Conservation (phyloP, 2,113 vertebrate genomes). For the Clinocottus analis region DNA sequence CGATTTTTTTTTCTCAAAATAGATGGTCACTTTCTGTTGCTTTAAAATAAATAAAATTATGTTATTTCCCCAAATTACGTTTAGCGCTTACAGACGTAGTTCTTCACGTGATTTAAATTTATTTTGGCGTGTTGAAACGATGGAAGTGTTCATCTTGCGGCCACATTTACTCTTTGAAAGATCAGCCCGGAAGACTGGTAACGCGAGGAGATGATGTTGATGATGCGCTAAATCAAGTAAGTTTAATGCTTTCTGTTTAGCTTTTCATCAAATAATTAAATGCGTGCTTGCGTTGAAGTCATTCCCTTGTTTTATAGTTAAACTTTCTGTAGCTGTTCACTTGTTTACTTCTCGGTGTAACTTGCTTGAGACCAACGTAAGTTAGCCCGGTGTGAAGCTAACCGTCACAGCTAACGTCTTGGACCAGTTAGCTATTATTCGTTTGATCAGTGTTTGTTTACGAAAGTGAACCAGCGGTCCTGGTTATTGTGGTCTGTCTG, state of each 20-base stretch:
- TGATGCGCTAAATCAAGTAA: conserved; percentile 67
- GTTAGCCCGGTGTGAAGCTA: conserved; percentile 45
- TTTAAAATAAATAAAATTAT: too few relatives aligned
- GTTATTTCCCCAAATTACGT: not conserved
- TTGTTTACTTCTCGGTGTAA: too few relatives aligned
- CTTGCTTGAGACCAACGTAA: too few relatives aligned
- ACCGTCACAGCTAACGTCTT: conserved; percentile 6
- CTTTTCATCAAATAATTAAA: not conserved
- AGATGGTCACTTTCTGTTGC: not conserved
- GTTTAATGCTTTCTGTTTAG: conserved; percentile 10
- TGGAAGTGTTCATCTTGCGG: conserved; percentile 29
- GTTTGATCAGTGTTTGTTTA: not conserved
- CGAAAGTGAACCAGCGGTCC: too few relatives aligned
- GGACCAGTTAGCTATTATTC: too few relatives aligned
- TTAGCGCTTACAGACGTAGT: not conserved
- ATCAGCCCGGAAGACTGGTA: conserved; percentile 54
- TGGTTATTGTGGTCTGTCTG: not conserved
- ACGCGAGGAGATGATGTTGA: not conserved
- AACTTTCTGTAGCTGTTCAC: not conserved
- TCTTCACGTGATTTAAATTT: not conserved
- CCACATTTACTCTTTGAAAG: conserved; percentile 46
- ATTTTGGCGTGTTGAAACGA: not conserved
- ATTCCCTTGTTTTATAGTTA: fast-evolving
- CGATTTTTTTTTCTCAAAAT: not conserved
- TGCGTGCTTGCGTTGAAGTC: fast-evolving